Base-by-base conservation (phyloP, 1,140 invertebrate genomes). In the Proctacanthus coquilletti region DNA sequence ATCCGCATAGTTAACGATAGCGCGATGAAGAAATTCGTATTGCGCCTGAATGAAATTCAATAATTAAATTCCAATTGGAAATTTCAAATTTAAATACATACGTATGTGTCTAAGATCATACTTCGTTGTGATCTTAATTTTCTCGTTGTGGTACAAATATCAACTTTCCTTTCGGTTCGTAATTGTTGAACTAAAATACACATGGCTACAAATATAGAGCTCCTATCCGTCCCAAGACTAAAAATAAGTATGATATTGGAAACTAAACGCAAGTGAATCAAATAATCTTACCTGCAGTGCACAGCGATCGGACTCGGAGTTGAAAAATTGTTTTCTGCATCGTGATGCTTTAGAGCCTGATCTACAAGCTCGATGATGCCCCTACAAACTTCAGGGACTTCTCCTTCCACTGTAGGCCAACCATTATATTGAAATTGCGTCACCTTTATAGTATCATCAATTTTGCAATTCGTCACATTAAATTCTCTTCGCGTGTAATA, bases 11-110 rank as follows among this genome's bases (percentile, higher is more conserved):
- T 87, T 87, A 39, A 85, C 71, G 58, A 89, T 81, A 56, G 84
- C 84, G 63, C 84, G 78, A 67, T 89, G 80, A 48, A 87, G 66
- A 66, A 91, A 89, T 71, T 89, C 84, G 60, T 88, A 91, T 64
- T 89, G 84, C 54, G 82, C 75, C 84, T 88, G 65, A 13, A 75
- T 74, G 49, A 23, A 45, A 51, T 27, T 27, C n/a, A n/a, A n/a
- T n/a, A n/a, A n/a, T 14, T 6, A 5, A 9, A 9, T 33, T 33
- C 14, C 23, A n/a, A 15, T 33, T 9, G 14, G 15, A 30, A 18
- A 39, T 21, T 17, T 2, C 5, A 36, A 14, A 23, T 27, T 36
- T 15, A 14, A 36, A 31, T 53, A 71, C 75, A 72, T 69, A 86
- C 83, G 63, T 80, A 83, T 49, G 77, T 79, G 57, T 79, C 79